phyloP scores from a whole-genome alignment of 2,888 invertebrate species.

The Lordiphosa fenestrarum region DNA sequence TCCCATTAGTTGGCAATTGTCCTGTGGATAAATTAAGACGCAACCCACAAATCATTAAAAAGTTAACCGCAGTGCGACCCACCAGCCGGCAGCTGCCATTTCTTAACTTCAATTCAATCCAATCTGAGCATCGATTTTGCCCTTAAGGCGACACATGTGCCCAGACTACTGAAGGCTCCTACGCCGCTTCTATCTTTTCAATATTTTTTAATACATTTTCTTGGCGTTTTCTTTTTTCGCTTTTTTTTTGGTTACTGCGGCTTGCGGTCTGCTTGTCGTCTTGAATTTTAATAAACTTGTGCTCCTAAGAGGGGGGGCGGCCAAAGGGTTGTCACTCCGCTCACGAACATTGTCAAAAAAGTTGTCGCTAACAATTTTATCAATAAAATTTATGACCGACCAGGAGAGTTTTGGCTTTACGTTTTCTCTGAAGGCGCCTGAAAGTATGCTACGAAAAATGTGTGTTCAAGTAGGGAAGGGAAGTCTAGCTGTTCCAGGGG shows the following conservation, averaged over 20 bases:
- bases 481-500: not conserved
- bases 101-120: slow-evolving; percentile 47
- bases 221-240: slow-evolving; percentile 41
- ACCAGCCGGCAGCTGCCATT: slow-evolving; percentile 25
- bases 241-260: slow-evolving; percentile 12
- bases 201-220: slow-evolving; percentile 55
- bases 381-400: slow-evolving; percentile 13
- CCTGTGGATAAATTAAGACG: slow-evolving; percentile 68
- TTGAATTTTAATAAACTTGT: slow-evolving; percentile 62
- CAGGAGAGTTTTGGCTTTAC: slow-evolving; percentile 6
- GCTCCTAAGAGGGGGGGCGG: slow-evolving; percentile 4
- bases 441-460: too few relatives aligned
- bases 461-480: too few relatives aligned
- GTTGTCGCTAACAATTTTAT: slow-evolving; percentile 12
- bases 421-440: not conserved
- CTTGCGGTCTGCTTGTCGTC: slow-evolving; percentile 39
- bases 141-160: slow-evolving; percentile 45
- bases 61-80: slow-evolving; percentile 49
- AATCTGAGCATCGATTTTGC: slow-evolving; percentile 58
- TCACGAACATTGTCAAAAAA: slow-evolving; percentile 13
- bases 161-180: slow-evolving; percentile 20
- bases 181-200: slow-evolving; percentile 18
- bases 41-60: slow-evolving; percentile 66
- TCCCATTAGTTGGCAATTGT: slow-evolving; percentile 47
- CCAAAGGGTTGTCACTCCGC: slow-evolving; percentile 11